Percentiles rank a stretch among this genome's conserved stretches.
phyloP scores from a whole-genome alignment of 2,888 invertebrate genomes.

The Nomada ruficornis region DNA sequence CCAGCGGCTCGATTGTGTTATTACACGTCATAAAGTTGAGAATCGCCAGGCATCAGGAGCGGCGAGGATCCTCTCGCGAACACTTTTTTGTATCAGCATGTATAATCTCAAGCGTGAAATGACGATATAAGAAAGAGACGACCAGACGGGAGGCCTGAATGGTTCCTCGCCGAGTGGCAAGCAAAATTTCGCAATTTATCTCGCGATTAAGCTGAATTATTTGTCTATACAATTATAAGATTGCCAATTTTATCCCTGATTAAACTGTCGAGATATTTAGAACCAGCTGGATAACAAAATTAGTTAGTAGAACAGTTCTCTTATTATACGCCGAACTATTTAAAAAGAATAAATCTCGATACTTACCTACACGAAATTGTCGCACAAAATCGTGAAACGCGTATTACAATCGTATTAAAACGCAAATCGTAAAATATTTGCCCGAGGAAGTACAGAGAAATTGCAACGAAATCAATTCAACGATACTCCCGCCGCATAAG shows the following conservation, averaged over 20 bases:
- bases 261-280: not conserved
- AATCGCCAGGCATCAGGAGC: slow-evolving; percentile 59
- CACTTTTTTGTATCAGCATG: slow-evolving; percentile 49
- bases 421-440: not conserved
- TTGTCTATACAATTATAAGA: too few relatives aligned
- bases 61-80: slow-evolving; percentile 19
- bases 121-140: slow-evolving; percentile 46
- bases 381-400: too few relatives aligned
- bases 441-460: not conserved
- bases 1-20: slow-evolving; percentile 50
- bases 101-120: slow-evolving; percentile 68
- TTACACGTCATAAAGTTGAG: slow-evolving; percentile 60
- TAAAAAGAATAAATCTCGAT: too few relatives aligned
- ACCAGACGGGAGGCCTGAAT: not conserved
- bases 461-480: not conserved
- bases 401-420: too few relatives aligned
- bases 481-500: not conserved
- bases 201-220: too few relatives aligned
- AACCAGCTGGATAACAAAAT: not conserved
- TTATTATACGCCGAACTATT: too few relatives aligned
- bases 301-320: too few relatives aligned
- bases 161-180: slow-evolving; percentile 25
- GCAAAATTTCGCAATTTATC: slow-evolving; percentile 40
- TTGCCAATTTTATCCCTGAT: not conserved
- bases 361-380: too few relatives aligned